Conservation (phyloP, 1,140 invertebrate species). For the Hestina assimilis region DNA sequence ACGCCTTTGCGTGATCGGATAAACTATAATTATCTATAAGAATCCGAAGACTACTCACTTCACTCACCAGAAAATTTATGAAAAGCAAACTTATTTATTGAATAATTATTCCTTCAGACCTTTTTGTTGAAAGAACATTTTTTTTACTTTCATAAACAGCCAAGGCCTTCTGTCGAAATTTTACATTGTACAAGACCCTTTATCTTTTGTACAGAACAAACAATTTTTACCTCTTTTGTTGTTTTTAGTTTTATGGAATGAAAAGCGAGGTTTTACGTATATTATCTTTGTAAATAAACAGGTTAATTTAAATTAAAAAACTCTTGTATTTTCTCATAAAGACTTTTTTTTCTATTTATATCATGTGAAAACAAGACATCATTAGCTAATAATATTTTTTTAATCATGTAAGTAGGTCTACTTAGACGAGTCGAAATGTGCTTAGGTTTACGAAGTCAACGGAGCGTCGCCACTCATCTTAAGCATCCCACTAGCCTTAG, state of each 20-base stretch:
- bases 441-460: conserved; percentile 20
- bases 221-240: conserved; percentile 31
- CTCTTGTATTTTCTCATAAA: background rate
- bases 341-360: too few species aligned
- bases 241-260: conserved; percentile 17
- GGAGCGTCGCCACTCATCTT: conserved; percentile 25
- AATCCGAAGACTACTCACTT: too few species aligned
- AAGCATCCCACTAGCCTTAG: conserved; percentile 15
- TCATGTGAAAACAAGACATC: too few species aligned
- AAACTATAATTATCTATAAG: too few species aligned
- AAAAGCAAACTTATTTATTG: conserved; percentile 2
- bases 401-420: background rate
- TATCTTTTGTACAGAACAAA: conserved; percentile 34
- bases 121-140: conserved; percentile 10
- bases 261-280: conserved; percentile 5
- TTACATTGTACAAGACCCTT: conserved; percentile 25
- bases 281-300: conserved; percentile 7
- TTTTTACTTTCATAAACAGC: conserved; percentile 12
- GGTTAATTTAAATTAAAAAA: conserved; percentile 3
- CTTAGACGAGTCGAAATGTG: background rate
- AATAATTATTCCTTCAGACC: conserved; percentile 4
- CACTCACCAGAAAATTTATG: background rate
- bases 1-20: too few species aligned
- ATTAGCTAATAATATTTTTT: background rate
- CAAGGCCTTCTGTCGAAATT: conserved; percentile 26